phyloP scores from a whole-genome alignment of 2,888 invertebrate genomes.

The Caenorhabditis imperialis region DNA sequence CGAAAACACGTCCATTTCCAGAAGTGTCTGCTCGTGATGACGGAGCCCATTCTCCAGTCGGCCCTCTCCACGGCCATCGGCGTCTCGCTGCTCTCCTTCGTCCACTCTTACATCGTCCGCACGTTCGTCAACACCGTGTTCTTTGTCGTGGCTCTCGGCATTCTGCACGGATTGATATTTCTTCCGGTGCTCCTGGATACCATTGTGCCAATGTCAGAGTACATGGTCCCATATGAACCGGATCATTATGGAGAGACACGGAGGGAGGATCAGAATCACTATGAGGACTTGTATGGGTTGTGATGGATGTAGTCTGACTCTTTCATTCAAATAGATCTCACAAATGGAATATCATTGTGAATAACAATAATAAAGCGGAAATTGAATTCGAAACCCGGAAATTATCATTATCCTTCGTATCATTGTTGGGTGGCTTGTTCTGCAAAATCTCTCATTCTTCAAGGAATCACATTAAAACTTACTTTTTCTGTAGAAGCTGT shows the following conservation, averaged over 20 bases:
- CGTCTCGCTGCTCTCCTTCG: slow-evolving; percentile 69
- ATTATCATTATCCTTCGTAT: slow-evolving; percentile 26
- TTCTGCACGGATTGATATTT: slow-evolving; percentile 72
- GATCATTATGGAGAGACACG: slow-evolving; percentile 2
- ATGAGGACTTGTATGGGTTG: slow-evolving; percentile 39
- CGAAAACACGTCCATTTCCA: no score
- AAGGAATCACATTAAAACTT: not conserved
- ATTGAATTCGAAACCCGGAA: slow-evolving; percentile 5
- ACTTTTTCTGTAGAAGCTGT: slow-evolving; percentile 22
- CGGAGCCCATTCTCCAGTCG: slow-evolving; percentile 73
- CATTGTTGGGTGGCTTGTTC: slow-evolving; percentile 11
- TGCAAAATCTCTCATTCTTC: slow-evolving; percentile 12
- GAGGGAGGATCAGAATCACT: slow-evolving; percentile 17
- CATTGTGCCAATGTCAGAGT: slow-evolving; percentile 60
- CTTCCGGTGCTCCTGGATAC: slow-evolving; percentile 73
- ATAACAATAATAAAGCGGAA: slow-evolving; percentile 7
- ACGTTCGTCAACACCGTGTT: slow-evolving; percentile 76
- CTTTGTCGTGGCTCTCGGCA: slow-evolving; percentile 72
- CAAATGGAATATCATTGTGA: not conserved
- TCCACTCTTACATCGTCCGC: slow-evolving; percentile 74
- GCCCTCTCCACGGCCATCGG: slow-evolving; percentile 74
- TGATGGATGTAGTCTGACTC: slow-evolving; percentile 2
- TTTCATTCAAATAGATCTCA: no score
- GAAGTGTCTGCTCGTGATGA: slow-evolving; percentile 70
- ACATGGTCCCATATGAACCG: slow-evolving; percentile 55